These are phyloP conservation scores for Adelosebastes latens DNA, from an alignment of 2,797 vertebrate genomes.

Conservation along the genomic window DNA sequence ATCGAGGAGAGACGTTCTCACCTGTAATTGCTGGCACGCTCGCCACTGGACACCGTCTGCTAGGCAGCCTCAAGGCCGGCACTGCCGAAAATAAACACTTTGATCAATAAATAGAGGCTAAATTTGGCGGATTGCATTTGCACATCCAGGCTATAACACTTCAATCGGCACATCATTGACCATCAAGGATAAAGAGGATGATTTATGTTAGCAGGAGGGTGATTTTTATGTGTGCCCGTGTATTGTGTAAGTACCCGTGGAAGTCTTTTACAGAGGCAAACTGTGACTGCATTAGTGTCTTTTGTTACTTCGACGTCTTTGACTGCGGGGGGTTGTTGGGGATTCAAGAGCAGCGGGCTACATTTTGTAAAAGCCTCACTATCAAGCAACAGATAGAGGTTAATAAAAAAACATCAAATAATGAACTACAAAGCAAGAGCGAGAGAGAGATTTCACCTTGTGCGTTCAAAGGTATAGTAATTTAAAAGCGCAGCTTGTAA, in stretches of 20 bases:
- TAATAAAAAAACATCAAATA: constrained; percentile 29
- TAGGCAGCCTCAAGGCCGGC: constrained; percentile 5
- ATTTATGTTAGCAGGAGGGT: background rate
- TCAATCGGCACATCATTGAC: background rate
- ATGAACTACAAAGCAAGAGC: constrained; percentile 1
- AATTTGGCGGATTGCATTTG: constrained; percentile 27
- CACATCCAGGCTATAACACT: constrained; percentile 14
- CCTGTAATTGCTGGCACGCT: constrained; percentile 52
- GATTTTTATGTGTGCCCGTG: background rate
- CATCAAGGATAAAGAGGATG: background rate
- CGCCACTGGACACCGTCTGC: constrained; percentile 12
- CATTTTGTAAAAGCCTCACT: constrained; percentile 20
- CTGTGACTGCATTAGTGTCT: background rate
- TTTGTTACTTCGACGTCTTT: constrained; percentile 10
- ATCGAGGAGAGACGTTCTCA: constrained; percentile 28
- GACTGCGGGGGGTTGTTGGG: background rate
- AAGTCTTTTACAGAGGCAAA: background rate
- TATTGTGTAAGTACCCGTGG: background rate
- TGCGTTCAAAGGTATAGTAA: constrained; percentile 13
- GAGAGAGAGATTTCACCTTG: background rate
- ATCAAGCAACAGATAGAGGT: constrained; percentile 27
- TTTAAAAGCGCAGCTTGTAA: constrained; percentile 45
- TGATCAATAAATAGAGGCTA: constrained; percentile 47
- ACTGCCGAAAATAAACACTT: constrained; percentile 43
- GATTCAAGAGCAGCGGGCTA: background rate